Conservation (phyloP, 2,113 vertebrate genomes). For the Laterallus jamaicensis region DNA sequence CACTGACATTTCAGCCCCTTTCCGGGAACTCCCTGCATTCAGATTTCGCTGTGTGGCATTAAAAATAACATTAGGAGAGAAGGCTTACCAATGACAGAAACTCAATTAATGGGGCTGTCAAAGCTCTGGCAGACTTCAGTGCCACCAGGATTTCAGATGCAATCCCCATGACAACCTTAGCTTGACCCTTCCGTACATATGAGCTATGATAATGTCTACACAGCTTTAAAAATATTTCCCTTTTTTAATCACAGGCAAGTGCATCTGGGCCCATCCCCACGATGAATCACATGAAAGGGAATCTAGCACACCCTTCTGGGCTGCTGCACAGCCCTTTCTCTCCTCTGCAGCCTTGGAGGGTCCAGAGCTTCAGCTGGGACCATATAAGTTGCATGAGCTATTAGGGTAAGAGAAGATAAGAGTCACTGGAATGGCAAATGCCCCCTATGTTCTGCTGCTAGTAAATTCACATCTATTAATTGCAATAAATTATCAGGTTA, state of each 20-base stretch:
- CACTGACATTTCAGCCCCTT: neutral
- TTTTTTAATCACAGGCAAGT: neutral
- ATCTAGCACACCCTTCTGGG: neutral
- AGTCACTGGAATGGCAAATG: slow-evolving; percentile 7
- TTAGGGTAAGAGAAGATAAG: neutral
- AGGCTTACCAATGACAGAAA: slow-evolving; percentile 13
- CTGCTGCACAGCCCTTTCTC: neutral
- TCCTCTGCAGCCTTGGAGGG: neutral
- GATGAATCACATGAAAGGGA: neutral
- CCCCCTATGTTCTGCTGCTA: neutral
- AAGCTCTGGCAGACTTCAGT: slow-evolving; percentile 26
- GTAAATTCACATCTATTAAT: slow-evolving; percentile 4
- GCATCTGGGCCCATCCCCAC: neutral
- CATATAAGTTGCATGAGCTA: neutral
- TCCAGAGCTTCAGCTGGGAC: neutral
- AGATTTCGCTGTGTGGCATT: neutral
- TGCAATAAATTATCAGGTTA: slow-evolving; percentile 19
- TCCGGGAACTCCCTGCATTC: neutral
- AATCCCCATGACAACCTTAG: neutral
- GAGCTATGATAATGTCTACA: slow-evolving; percentile 13
- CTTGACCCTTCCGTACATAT: neutral
- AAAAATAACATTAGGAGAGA: neutral
- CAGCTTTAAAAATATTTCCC: slow-evolving; percentile 17
- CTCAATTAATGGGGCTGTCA: slow-evolving; percentile 40
- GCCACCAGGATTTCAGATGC: slow-evolving; percentile 27